Base-by-base conservation (phyloP, 2,797 vertebrate genomes). In the Octomys mimax region DNA sequence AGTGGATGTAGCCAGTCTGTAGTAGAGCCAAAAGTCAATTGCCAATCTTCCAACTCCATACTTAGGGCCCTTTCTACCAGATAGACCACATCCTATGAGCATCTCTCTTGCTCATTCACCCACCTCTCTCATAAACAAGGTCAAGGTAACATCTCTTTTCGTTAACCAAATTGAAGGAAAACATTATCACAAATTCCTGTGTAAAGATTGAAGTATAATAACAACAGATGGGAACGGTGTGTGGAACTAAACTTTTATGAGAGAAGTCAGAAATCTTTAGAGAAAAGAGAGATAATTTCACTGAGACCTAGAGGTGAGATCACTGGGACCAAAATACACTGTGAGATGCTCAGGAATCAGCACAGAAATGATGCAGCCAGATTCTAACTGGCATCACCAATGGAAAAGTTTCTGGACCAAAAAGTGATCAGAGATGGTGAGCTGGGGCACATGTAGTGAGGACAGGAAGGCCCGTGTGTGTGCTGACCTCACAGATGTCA, bases 61-160 rank as follows among this genome's bases (percentile, higher is more conserved):
- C 49, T 22, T 26, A 8, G 8, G 2, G 22, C 3, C n/a, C 57
- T 95, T 77, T 86, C 54, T 28, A 83, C 22, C 21, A 80, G 59
- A 73, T 26, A 61, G 70, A 62, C 14, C 59, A 92, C 8, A 64
- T 79, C 52, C 49, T 89, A 10, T 36, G 31, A 90, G 10, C 36
- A 82, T 57, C 36, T 24, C 9, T 77, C 24, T 59, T 79, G 24
- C n/a, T 75, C 36, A 33, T 24, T 80, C 49, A 71, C 28, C 66
- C 6, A 89, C 5, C 31, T 95, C 31, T 73, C 52, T 89, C 94
- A 85, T 70, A 88, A 73, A 98, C 95, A 97, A 98, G 97, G 97
- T 98, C 97, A 98, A 98, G 96, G 93, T 98, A 98, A 97, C 16
- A 36, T 93, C 92, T 97, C 95, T 98, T 98, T 97, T 97, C 97